A percentile compares a stretch with the other conserved stretches of the same genome.
These are phyloP conservation scores for Aricia artaxerxes DNA, from an alignment of 2,888 invertebrate species.

Conservation along the genomic window DNA sequence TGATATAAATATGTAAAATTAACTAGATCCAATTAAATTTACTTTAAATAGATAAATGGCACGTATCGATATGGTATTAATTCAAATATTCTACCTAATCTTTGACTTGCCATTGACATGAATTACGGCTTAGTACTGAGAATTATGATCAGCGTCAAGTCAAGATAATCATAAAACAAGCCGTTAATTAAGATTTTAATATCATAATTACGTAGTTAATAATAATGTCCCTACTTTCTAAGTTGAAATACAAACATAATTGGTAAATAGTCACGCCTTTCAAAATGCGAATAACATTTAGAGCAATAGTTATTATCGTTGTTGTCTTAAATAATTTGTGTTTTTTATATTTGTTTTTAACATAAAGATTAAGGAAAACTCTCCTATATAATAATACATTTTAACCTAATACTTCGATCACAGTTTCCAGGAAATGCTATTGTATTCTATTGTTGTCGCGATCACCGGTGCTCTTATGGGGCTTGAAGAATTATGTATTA, in stretches of 20 bases:
- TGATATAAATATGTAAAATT: background rate
- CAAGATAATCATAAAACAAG: constrained; percentile 6
- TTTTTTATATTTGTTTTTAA: too few species aligned
- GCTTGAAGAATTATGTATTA: too few species aligned
- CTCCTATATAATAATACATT: too few species aligned
- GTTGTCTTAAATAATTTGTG: too few species aligned
- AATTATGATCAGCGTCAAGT: background rate
- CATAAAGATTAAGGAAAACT: too few species aligned
- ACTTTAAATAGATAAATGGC: background rate
- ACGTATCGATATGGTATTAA: background rate
- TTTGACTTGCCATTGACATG: background rate
- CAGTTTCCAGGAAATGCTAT: too few species aligned
- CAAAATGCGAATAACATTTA: too few species aligned
- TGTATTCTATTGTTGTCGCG: too few species aligned
- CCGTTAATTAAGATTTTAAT: background rate
- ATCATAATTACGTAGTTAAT: background rate
- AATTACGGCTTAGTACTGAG: background rate
- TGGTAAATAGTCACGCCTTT: too few species aligned
- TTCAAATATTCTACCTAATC: background rate
- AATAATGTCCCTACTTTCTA: background rate
- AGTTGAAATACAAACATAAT: background rate
- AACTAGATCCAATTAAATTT: background rate
- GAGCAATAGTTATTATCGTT: too few species aligned
- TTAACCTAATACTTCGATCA: too few species aligned
- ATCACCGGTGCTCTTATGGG: too few species aligned